These are phyloP conservation scores for Amazona vittata DNA, from an alignment of 2,113 vertebrate species.

Conservation along the genomic window DNA sequence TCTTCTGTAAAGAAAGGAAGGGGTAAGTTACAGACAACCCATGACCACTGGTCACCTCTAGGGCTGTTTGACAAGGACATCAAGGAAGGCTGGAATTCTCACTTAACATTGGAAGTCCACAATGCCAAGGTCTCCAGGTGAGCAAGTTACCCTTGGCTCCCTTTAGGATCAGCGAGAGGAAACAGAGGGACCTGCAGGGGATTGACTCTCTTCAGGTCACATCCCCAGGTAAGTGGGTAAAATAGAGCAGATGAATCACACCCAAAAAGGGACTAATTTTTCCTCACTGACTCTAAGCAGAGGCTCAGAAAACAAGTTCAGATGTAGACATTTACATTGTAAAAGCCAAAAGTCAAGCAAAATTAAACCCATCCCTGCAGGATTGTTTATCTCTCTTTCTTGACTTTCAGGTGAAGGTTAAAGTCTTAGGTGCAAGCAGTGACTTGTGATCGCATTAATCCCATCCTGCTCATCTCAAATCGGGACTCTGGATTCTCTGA, in stretches of 20 bases:
- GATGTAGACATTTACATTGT: background rate
- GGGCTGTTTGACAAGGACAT: background rate
- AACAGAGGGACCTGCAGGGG: background rate
- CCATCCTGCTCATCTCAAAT: background rate
- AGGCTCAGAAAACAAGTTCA: slow-evolving; percentile 1
- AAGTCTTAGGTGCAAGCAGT: background rate
- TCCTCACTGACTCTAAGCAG: background rate
- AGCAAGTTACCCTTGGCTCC: background rate
- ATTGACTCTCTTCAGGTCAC: background rate
- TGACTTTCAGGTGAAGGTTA: background rate
- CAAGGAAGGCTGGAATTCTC: background rate
- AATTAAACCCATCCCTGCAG: background rate
- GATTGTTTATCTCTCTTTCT: background rate
- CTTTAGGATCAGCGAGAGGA: background rate
- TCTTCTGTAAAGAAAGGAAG: slow-evolving; percentile 69
- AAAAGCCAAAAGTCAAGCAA: background rate
- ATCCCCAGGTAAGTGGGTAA: background rate
- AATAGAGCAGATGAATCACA: background rate
- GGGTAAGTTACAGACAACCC: background rate
- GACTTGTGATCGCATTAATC: background rate
- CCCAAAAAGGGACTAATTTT: background rate
- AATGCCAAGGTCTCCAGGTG: background rate
- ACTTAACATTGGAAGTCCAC: background rate
- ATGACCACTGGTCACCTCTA: background rate
- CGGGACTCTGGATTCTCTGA: background rate